phyloP scores from a whole-genome alignment of 2,113 vertebrate genomes.

The Spheniscus mendiculus region DNA sequence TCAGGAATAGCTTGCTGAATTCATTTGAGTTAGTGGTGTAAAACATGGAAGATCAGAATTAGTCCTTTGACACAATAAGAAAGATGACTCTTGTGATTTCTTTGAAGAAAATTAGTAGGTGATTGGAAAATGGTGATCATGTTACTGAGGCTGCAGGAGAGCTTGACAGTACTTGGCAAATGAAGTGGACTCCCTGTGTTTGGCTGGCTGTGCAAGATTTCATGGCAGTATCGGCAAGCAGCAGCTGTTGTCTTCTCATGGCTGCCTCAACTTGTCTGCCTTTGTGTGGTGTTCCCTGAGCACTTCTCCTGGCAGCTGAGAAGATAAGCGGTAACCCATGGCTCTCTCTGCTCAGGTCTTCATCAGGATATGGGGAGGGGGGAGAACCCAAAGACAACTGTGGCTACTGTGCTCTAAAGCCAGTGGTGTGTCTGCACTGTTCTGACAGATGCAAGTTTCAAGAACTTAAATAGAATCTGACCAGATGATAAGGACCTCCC shows the following conservation, averaged over 20 bases:
- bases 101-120: background rate
- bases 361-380: background rate
- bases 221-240: accelerated
- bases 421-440: background rate
- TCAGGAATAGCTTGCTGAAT: background rate
- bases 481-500: background rate
- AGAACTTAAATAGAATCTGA: background rate
- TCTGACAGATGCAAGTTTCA: background rate
- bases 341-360: background rate
- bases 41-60: background rate
- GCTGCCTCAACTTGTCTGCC: background rate
- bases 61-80: background rate
- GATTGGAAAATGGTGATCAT: background rate
- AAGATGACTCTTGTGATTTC: background rate
- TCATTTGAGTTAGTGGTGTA: background rate
- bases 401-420: background rate
- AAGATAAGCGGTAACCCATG: background rate
- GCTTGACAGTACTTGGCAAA: background rate
- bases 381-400: background rate
- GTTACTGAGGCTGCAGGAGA: background rate
- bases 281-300: background rate
- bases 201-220: background rate
- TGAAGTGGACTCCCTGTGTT: background rate
- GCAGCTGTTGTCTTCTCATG: background rate
- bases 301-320: background rate